Evolutionary conservation across 2,797 vertebrate species (phyloP), one percentile per base, ranked within the genome.

Genomic region (Propithecus perrieri): DNA sequence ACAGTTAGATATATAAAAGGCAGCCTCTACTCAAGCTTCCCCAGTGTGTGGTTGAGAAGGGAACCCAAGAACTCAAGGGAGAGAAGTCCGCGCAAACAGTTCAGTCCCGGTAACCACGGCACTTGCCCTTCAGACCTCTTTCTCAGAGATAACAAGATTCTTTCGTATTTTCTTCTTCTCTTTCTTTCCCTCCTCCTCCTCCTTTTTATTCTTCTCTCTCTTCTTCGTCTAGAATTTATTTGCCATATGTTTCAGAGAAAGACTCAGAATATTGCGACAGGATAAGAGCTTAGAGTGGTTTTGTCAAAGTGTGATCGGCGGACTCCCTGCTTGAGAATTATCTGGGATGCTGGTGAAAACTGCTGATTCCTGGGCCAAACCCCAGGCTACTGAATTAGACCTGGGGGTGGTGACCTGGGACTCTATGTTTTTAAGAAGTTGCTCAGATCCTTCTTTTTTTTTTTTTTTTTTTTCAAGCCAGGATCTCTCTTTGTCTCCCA

Each of bases 71-170:
- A 24, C 33, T 76, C 75, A 4, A 9, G n/a, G 53, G 2, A 33
- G 35, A 12, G n/a, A 48, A 53, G 33, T 46, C 28, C 20, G 28
- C 0, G 46, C n/a, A 15, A 50, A 48, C 17, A 79, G 72, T 22
- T 57, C 26, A 8, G 4, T 26, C 50, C 63, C 2, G 0, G 26
- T 18, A 26, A 38, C 48, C 38, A 13, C 0, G 0, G 15, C 1
- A 2, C 26, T 65, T 55, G 33, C 5, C 11, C 61, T 41, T 72
- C 57, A 28, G 18, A 61, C 10, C 2, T 46, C 43, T 50, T 83
- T 85, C 86, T 69, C 61, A 28, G 20, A 24, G 28, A 26, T 26
- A 30, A 55, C 8, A n/a, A 11, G 12, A 24, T 50, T 13, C 41
- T 74, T 17, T 69, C 24, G 72, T 65, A 30, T 43, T 80, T 91